Evolutionary conservation across 2,113 vertebrate genomes (phyloP), one percentile per base, ranked within the genome.

Genomic region (Alethe diademata): DNA sequence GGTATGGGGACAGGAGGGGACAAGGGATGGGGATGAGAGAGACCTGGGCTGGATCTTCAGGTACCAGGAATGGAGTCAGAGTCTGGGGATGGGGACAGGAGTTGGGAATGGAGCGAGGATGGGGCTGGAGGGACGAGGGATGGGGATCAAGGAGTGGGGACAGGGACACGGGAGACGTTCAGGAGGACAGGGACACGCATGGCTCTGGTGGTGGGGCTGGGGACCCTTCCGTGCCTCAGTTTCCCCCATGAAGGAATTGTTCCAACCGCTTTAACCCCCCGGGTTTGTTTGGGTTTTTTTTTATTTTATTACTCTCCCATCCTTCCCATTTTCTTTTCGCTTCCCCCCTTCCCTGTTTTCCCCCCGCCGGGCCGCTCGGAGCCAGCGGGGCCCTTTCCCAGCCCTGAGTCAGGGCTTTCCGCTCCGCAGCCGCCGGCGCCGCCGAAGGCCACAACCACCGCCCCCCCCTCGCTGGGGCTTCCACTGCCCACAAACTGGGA

Each of bases 301-400:
- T 13, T 6, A 6, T 24, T 53, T 40, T 38, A n/a, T 31, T 16
- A 17, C 15, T 29, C 12, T 25, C 7, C 19, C 11, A 8, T n/a
- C 5, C 13, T 43, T 29, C 47, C 61, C 36, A 1, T 22, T 65
- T 47, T 29, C 40, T 54, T 18, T 15, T 16, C 5, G 8, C n/a
- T n/a, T 64, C 45, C 38, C 42, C 69, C 62, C 8, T 12, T n/a
- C 17, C 28, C 67, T 18, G 56, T 14, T 47, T 58, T 19, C 35
- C 43, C 84, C 60, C 42, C 40, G 38, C 29, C 66, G 47, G 65
- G 31, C 73, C 61, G 20, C 26, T 15, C 28, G 26, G 81, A 86
- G 92, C 82, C 87, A 86, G 64, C 81, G 75, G 87, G 92, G 92
- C 92, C 58, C 40, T 82, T 81, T 86, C 92, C 87, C 92, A 93